Evolutionary conservation across 2,888 invertebrate genomes (phyloP).

Genomic region (Hypselothyrea guttata): DNA sequence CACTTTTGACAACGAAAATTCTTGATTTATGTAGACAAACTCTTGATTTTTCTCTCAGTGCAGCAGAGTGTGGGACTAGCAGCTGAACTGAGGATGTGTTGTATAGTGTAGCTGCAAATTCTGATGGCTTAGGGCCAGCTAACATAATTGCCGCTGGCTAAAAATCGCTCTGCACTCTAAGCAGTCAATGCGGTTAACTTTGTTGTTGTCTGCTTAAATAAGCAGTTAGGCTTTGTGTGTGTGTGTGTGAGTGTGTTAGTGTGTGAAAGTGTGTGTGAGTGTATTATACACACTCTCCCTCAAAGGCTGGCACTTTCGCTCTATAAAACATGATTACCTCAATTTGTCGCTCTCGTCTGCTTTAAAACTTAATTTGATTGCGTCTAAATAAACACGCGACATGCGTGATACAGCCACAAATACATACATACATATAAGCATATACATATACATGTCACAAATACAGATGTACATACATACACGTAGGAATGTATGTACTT

Average conservation of each 20-base stretch:
- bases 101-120: no score
- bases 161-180: constrained; percentile 16
- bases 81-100: no score
- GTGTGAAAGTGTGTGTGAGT: constrained; percentile 12
- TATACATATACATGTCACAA: constrained; percentile 5
- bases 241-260: constrained; percentile 1
- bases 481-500: constrained; percentile 25
- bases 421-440: background rate
- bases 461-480: constrained; percentile 4
- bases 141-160: constrained; percentile 32
- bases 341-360: constrained; percentile 64
- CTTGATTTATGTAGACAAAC: no score
- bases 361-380: constrained; percentile 78
- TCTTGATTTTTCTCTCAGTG: no score
- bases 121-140: constrained; percentile 32
- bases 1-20: no score
- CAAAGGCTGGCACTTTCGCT: no score
- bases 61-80: constrained; percentile 45
- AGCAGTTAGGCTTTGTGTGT: constrained; percentile 30
- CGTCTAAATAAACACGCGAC: constrained; percentile 72
- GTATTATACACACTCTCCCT: constrained; percentile 24
- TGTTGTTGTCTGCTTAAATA: constrained; percentile 23
- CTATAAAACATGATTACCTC: constrained; percentile 64
- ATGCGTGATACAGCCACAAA: constrained; percentile 38
- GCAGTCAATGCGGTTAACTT: no score